Evolutionary conservation across 2,888 invertebrate species (phyloP).

Genomic region (Conomelus anceps): DNA sequence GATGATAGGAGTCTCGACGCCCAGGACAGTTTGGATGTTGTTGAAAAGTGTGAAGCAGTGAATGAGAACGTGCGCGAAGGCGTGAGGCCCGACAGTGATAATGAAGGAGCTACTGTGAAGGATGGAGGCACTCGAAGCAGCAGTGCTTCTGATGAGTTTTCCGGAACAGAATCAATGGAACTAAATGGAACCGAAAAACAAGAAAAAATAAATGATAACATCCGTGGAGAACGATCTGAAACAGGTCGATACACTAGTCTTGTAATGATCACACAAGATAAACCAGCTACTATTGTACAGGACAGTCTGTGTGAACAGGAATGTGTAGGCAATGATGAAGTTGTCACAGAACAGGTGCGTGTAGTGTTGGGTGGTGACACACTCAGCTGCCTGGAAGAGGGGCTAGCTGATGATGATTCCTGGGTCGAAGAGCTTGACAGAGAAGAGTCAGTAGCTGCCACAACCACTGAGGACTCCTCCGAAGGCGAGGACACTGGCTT

Average conservation of each 20-base stretch:
- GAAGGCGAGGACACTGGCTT: slow-evolving; percentile 46
- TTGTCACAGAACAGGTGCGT: slow-evolving; percentile 40
- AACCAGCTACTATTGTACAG: neutral
- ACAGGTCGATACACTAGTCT: slow-evolving; percentile 69
- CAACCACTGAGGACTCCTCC: slow-evolving; percentile 51
- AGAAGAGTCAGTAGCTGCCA: slow-evolving; percentile 30
- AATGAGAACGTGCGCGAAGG: slow-evolving; percentile 34
- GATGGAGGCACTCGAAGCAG: slow-evolving; percentile 32
- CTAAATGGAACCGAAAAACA: slow-evolving; percentile 31
- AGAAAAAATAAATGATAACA: slow-evolving; percentile 13
- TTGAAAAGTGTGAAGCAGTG: slow-evolving; percentile 28
- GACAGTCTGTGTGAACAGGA: neutral
- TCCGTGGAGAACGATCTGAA: slow-evolving; percentile 20
- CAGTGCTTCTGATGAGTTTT: slow-evolving; percentile 37
- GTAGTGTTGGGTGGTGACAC: slow-evolving; percentile 64
- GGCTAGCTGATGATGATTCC: slow-evolving; percentile 81
- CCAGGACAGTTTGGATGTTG: neutral
- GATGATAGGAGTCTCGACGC: neutral
- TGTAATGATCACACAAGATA: slow-evolving; percentile 82
- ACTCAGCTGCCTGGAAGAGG: slow-evolving; percentile 72
- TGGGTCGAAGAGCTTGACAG: slow-evolving; percentile 80
- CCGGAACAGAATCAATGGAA: slow-evolving; percentile 38
- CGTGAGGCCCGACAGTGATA: slow-evolving; percentile 39
- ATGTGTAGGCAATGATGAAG: slow-evolving; percentile 37
- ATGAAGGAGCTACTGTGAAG: slow-evolving; percentile 36